Evolutionary conservation across 1,140 invertebrate genomes (phyloP).

Genomic region (Cotesia chilonis): DNA sequence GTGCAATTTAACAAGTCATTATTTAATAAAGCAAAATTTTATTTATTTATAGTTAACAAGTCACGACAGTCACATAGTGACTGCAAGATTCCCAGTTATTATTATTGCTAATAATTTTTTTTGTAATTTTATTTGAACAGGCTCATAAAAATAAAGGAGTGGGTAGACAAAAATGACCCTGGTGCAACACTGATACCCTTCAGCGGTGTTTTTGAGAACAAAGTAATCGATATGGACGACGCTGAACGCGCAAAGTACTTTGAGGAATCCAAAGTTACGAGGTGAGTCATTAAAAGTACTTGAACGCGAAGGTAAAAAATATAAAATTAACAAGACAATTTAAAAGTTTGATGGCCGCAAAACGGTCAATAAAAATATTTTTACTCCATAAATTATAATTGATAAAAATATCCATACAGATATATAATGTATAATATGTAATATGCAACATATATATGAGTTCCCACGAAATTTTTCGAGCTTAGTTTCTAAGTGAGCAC

Average conservation of each 20-base stretch:
- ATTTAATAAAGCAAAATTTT: too few species aligned
- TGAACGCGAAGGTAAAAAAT: constrained; percentile 4
- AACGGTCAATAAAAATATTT: constrained; percentile 9
- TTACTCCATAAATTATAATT: too few species aligned
- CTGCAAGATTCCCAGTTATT: not conserved
- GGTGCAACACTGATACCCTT: constrained; percentile 94
- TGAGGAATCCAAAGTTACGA: constrained; percentile 81
- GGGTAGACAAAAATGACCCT: constrained; percentile 97
- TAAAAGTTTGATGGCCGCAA: constrained; percentile 20
- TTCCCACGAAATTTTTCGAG: constrained; percentile 55
- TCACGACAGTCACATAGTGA: too few species aligned
- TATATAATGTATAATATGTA: too few species aligned
- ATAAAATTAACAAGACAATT: constrained; percentile 14
- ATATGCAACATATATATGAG: constrained; percentile 17
- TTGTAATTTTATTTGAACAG: constrained; percentile 63
- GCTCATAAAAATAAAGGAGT: constrained; percentile 98
- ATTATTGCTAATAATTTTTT: not conserved
- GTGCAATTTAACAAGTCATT: too few species aligned
- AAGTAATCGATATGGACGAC: constrained; percentile 88
- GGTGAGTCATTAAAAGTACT: constrained; percentile 66
- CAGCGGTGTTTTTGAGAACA: constrained; percentile 90
- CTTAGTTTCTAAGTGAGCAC: too few species aligned
- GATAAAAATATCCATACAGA: not conserved
- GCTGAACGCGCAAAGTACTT: constrained; percentile 78
- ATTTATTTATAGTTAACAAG: too few species aligned